A percentile compares a stretch with the other conserved stretches of the same genome.
These are phyloP conservation scores for Triplophysa bombifrons DNA, from an alignment of 2,797 vertebrate species.

Conservation along the genomic window DNA sequence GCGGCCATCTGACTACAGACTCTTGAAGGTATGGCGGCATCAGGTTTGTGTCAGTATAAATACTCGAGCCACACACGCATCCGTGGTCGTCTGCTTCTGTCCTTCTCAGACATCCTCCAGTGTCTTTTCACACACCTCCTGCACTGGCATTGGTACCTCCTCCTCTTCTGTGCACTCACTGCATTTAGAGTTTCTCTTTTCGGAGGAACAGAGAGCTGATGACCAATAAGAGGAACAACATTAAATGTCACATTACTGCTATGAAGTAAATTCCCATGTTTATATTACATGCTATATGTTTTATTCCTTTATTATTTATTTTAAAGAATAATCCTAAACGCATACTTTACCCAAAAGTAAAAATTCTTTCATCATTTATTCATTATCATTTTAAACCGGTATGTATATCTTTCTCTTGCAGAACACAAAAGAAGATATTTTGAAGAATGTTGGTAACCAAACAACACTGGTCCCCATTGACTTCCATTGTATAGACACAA, in stretches of 20 bases:
- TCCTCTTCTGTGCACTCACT: constrained; percentile 56
- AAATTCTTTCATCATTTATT: no score
- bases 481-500: no score
- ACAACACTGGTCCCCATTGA: no score
- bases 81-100: constrained; percentile 40
- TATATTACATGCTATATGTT: background rate
- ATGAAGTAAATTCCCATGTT: no score
- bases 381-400: no score
- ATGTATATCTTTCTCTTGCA: no score
- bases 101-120: constrained; percentile 56
- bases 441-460: no score
- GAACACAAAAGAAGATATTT: no score
- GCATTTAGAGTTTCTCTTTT: constrained; percentile 17
- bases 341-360: no score
- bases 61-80: constrained; percentile 44
- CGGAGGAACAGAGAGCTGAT: constrained; percentile 48
- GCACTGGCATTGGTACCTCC: constrained; percentile 67
- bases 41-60: constrained; percentile 19
- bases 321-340: no score
- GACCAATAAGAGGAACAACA: constrained; percentile 12
- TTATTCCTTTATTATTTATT: background rate
- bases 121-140: constrained; percentile 70
- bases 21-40: constrained; percentile 4
- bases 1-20: background rate
- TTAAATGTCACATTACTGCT: background rate